Evolutionary conservation across 1,140 invertebrate genomes (phyloP), one percentile per base, ranked within the genome.

Genomic region (Chionoecetes opilio): DNA sequence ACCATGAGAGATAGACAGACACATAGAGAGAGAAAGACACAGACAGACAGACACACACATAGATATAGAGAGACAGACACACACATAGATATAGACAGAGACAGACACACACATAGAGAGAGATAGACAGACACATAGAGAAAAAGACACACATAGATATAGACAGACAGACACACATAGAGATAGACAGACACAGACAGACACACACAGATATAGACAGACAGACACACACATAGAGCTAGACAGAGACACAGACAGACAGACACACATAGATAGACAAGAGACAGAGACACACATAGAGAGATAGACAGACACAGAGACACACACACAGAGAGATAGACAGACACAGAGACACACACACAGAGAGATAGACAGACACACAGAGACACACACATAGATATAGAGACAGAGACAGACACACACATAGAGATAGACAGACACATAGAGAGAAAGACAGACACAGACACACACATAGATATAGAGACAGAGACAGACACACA

Each of bases 231-330:
- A 53, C 11, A 53, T 9, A 53, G 46, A 53, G 46, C 11, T 9
- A 53, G 46, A 53, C 11, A 53, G 84, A 86, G 84, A 85, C 11
- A 85, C 11, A 85, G 82, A 85, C 11, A 85, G 82, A 85, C 11
- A 85, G 82, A 85, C 11, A 85, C 9, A 85, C 9, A 9, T 21
- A 21, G 29, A 82, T 21, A 29, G 21, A 21, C 0, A n/a, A 17
- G 46, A 3, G 46, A 41, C 38, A 41, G 46, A 3, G 8, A 17
- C 21, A 17, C 11, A 9, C 11, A 53, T 53, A 17, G 21, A 9
- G 11, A 53, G 46, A 53, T 9, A 53, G 46, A 53, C 11, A 53
- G 46, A 53, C 11, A 53, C 11, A 53, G 46, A 53, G 46, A 89
- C 32, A 89, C 26, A 89, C 32, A 38, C 32, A 38, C 21, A 38